Base-by-base conservation (phyloP, 2,888 invertebrate species). In the Mesorhabditis belari region DNA sequence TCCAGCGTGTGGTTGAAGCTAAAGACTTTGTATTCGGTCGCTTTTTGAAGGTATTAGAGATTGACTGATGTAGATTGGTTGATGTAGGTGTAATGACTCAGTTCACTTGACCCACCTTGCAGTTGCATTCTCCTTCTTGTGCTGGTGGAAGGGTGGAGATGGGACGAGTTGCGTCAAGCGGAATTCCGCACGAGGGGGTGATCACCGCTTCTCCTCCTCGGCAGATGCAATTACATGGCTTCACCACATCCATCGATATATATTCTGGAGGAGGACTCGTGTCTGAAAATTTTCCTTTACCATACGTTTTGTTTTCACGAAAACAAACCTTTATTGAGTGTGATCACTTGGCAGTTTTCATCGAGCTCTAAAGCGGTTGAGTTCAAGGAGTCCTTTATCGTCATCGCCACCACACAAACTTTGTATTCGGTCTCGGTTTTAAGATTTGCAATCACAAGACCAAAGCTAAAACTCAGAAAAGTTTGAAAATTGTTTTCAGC, bases 61-160 rank as follows among this genome's bases (percentile, higher is more conserved):
- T n/a, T n/a, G n/a, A n/a, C n/a, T n/a, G n/a, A n/a, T n/a, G n/a
- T n/a, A n/a, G n/a, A n/a, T n/a, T n/a, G n/a, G n/a, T n/a, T n/a
- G n/a, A n/a, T n/a, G n/a, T n/a, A n/a, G n/a, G n/a, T n/a, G n/a
- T n/a, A n/a, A n/a, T n/a, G n/a, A 35, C 44, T 17, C n/a, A 35
- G 12, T n/a, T 35, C 17, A 50, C 4, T 2, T 1, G 12, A 21
- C 9, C 4, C 9, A 66, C 51, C 58, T 62, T 60, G 65, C 75
- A 74, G 12, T 73, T 73, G 35, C 76, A 76, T 51, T 76, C 75
- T 17, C 67, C 71, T 3, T 62, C 62, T 28, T 69, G 69, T 2
- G 76, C 76, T 21, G 75, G 76, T 27, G 76, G 76, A 26, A 75
- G 67, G 12, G 76, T 76, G 21, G 74, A 63, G 49, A 75, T 66